Conservation (phyloP, 2,888 invertebrate genomes). For the Spilarctia lutea region DNA sequence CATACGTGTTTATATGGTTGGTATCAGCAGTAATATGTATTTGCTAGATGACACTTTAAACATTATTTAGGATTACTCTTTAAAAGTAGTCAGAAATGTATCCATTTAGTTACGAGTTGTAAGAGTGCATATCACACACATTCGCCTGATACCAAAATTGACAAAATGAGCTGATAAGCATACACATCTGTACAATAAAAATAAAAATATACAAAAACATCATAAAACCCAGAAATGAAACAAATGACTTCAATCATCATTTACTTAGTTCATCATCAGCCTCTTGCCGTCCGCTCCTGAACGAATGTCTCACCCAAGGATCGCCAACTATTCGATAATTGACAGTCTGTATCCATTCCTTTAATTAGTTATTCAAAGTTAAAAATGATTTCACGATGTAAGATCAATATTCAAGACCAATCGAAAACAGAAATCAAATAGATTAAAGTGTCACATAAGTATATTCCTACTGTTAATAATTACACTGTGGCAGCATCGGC, state of each 20-base stretch:
- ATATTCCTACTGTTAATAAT: constrained; percentile 50
- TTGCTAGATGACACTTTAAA: too few relatives aligned
- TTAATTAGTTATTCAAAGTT: background rate
- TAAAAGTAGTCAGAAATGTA: too few relatives aligned
- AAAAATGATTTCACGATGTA: background rate
- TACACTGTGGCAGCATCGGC: constrained; percentile 38
- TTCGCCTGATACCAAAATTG: too few relatives aligned
- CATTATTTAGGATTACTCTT: too few relatives aligned
- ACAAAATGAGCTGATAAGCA: too few relatives aligned
- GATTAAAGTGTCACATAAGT: constrained; percentile 27
- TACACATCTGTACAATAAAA: too few relatives aligned
- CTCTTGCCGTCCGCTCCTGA: background rate
- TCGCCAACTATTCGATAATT: background rate
- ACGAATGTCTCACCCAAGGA: background rate
- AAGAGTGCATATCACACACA: too few relatives aligned
- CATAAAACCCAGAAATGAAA: too few relatives aligned
- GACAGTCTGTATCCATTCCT: background rate
- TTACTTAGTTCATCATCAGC: background rate
- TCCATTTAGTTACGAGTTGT: too few relatives aligned
- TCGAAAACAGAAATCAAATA: background rate
- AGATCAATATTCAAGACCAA: background rate
- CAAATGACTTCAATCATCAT: background rate
- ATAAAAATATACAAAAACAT: too few relatives aligned
- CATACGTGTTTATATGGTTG: background rate
- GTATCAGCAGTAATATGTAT: background rate